Evolutionary conservation across 2,888 invertebrate species (phyloP).

Genomic region (Heliconius cydno): DNA sequence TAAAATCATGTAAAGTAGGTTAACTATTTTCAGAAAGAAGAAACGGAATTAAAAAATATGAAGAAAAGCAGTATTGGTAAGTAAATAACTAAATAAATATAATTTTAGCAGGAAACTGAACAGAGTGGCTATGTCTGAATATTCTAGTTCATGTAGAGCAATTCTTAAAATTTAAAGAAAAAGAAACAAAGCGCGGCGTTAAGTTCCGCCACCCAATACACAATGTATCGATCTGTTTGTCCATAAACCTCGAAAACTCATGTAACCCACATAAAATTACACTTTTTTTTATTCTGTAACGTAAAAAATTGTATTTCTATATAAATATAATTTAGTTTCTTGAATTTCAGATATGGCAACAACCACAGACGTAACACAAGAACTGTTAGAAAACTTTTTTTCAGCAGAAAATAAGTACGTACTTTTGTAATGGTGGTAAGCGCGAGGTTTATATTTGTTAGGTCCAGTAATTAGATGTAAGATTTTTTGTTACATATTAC

Average conservation of each 20-base stretch:
- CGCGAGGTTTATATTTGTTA: too few relatives aligned
- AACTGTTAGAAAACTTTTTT: constrained; percentile 58
- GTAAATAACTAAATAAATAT: constrained; percentile 26
- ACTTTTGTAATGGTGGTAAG: background rate
- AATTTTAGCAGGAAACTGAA: background rate
- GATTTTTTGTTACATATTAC: too few relatives aligned
- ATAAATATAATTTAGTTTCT: background rate
- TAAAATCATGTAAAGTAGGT: constrained; percentile 17
- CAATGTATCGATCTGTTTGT: background rate
- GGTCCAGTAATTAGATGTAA: too few relatives aligned
- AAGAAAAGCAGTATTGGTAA: constrained; percentile 54
- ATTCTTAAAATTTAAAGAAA: background rate
- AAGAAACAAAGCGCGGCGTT: background rate
- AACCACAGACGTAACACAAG: constrained; percentile 64
- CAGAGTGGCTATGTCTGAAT: background rate
- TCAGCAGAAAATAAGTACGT: constrained; percentile 49
- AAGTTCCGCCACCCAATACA: background rate
- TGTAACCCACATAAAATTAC: too few relatives aligned
- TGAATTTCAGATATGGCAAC: constrained; percentile 61
- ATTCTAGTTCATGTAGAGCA: background rate
- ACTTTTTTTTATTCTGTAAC: too few relatives aligned
- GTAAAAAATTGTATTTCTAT: too few relatives aligned
- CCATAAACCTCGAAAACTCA: too few relatives aligned
- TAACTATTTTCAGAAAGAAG: constrained; percentile 17
- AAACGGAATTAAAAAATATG: constrained; percentile 13